Evolutionary conservation across 2,113 vertebrate genomes (phyloP).

Genomic region (Chloropsis hardwickii): DNA sequence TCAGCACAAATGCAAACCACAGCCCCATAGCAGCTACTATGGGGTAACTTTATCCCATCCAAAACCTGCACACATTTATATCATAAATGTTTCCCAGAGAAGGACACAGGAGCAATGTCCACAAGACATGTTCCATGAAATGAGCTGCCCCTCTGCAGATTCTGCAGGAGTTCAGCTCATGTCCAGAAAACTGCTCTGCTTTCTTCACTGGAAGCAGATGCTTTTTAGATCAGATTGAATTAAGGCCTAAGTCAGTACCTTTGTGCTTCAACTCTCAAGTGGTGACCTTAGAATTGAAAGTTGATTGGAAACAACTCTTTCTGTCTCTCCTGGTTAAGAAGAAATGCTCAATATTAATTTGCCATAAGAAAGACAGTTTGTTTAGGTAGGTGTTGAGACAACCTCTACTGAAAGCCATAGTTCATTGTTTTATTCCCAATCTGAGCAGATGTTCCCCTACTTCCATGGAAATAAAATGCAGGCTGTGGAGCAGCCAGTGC

Average conservation of each 20-base stretch:
- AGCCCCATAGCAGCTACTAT: too few relatives aligned
- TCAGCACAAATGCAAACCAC: not conserved
- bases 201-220: not conserved
- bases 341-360: not conserved
- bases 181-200: not conserved
- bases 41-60: not conserved
- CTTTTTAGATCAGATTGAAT: not conserved
- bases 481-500: not conserved
- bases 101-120: not conserved
- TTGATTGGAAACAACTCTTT: not conserved
- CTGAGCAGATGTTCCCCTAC: not conserved
- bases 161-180: not conserved
- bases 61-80: not conserved
- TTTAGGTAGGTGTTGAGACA: not conserved
- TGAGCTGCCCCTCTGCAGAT: not conserved
- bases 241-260: not conserved
- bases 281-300: not conserved
- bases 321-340: not conserved
- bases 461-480: not conserved
- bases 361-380: not conserved
- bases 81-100: not conserved
- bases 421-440: not conserved
- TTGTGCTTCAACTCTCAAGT: not conserved
- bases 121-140: not conserved
- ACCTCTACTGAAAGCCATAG: not conserved